Evolutionary conservation across 23 tunicate species (phyloP).

Genomic region (Trididemnum clinides): DNA sequence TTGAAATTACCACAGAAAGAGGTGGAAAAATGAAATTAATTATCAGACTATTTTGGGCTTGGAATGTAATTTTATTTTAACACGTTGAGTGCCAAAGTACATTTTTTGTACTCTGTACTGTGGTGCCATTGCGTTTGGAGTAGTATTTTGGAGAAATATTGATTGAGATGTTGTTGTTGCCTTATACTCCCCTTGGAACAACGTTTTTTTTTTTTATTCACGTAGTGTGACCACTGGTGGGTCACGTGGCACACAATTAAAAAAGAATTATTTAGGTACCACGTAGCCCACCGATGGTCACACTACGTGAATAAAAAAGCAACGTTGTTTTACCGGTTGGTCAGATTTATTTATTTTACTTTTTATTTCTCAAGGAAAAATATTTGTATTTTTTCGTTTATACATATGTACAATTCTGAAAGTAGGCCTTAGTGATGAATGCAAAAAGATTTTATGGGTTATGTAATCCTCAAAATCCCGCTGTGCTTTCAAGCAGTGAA

Average conservation of each 20-base stretch:
- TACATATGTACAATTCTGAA: conserved; percentile 3
- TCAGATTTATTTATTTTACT: background rate
- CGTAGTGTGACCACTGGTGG: conserved; percentile 27
- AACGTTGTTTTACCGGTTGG: no score
- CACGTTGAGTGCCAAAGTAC: background rate
- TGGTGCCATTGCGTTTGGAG: conserved; percentile 16
- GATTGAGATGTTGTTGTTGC: conserved; percentile 8
- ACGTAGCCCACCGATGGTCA: conserved; percentile 27
- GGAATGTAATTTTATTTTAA: no score
- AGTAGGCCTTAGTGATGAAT: conserved; percentile 3
- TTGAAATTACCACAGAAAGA: no score
- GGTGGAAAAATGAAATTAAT: no score
- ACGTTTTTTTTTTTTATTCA: background rate
- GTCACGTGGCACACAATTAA: conserved; percentile 18
- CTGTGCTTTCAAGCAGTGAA: background rate
- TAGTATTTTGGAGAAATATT: background rate
- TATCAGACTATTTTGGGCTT: no score
- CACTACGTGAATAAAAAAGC: no score
- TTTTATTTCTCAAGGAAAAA: background rate
- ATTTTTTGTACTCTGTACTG: conserved; percentile 8
- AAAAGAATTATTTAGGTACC: conserved; percentile 7
- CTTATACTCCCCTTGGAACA: background rate
- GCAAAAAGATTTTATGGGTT: conserved; percentile 3
- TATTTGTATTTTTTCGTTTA: conserved; percentile 8
- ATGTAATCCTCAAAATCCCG: conserved; percentile 13